Conservation (phyloP, 2,888 invertebrate genomes). For the Apotomis turbidana region DNA sequence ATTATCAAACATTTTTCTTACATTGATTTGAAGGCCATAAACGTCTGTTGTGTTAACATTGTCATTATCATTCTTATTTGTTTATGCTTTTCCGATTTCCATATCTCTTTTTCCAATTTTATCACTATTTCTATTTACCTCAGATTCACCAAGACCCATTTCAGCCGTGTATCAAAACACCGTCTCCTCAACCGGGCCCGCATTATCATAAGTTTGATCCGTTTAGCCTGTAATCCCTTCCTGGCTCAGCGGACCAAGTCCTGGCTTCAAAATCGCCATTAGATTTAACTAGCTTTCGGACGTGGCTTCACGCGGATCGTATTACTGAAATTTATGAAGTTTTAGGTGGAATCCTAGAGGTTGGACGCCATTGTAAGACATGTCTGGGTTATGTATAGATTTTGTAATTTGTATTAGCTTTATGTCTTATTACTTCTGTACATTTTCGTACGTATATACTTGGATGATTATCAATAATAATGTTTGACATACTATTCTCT, state of each 20-base stretch:
- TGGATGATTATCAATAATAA: no score
- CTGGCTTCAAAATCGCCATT: conserved; percentile 25
- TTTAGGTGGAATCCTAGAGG: not conserved
- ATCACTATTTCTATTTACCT: conserved; percentile 10
- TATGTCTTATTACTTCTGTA: no score
- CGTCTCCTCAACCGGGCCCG: conserved; percentile 52
- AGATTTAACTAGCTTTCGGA: conserved; percentile 30
- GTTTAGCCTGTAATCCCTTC: conserved; percentile 53
- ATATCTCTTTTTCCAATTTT: not conserved
- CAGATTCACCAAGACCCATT: not conserved
- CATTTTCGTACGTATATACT: no score
- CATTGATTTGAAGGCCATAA: no score
- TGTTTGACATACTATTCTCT: no score
- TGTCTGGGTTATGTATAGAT: no score
- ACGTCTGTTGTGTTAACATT: not conserved
- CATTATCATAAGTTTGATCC: conserved; percentile 80
- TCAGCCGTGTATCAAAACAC: conserved; percentile 12
- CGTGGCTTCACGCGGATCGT: not conserved
- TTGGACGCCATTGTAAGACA: not conserved
- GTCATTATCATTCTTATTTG: not conserved
- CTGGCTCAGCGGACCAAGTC: conserved; percentile 9
- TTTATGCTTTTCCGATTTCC: not conserved
- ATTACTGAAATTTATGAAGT: not conserved
- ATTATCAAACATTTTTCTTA: no score
- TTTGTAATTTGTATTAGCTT: no score